Percentiles rank a stretch among this genome's conserved stretches.
Conservation (phyloP, 2,797 vertebrate genomes). For the Taeniopygia guttata region DNA sequence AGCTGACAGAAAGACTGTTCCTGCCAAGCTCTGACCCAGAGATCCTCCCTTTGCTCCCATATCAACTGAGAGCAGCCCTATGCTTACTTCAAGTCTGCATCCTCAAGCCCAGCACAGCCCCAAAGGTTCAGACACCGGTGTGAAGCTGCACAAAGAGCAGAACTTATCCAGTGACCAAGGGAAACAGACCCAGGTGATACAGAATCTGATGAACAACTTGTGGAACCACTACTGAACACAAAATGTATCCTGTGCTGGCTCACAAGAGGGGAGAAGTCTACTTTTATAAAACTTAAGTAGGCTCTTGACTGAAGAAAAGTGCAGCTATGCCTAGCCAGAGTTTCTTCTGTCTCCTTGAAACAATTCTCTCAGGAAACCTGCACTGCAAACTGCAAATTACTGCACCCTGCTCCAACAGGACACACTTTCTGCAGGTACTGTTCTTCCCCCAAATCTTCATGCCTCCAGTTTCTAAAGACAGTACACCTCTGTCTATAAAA, state of each 20-base stretch:
- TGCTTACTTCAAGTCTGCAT: background rate
- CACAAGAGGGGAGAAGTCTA: background rate
- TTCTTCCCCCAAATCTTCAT: background rate
- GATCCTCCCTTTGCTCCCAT: background rate
- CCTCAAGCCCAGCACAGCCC: background rate
- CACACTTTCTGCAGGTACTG: background rate
- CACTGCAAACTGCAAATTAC: background rate
- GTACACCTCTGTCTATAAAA: background rate
- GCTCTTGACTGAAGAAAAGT: background rate
- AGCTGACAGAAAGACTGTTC: background rate
- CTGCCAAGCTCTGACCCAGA: constrained; percentile 1
- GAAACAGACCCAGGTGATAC: background rate
- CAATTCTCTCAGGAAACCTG: background rate
- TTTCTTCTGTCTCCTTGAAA: background rate
- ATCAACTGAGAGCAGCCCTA: background rate
- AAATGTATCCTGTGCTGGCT: background rate
- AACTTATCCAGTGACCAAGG: background rate
- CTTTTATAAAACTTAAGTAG: background rate
- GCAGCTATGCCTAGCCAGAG: background rate
- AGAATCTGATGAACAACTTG: background rate
- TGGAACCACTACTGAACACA: background rate
- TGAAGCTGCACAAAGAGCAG: background rate
- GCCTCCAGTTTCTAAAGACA: background rate
- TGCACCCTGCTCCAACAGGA: background rate
- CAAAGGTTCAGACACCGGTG: background rate